Evolutionary conservation across 2,888 invertebrate genomes (phyloP).

Genomic region (Busseola fusca): DNA sequence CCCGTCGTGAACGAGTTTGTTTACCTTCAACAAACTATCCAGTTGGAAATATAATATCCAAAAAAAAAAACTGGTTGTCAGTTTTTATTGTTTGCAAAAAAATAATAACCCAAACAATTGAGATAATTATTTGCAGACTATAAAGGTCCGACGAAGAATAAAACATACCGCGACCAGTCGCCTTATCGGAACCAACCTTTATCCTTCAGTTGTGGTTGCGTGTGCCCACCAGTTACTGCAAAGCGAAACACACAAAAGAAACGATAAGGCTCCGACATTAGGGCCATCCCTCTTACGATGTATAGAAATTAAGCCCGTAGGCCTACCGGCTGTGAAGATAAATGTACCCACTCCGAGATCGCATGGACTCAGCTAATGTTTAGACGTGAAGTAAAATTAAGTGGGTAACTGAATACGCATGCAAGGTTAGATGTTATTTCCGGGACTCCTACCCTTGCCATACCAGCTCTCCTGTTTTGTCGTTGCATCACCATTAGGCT

Average conservation of each 20-base stretch:
- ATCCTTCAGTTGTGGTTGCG: constrained; percentile 65
- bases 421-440: neutral
- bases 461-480: neutral
- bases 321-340: constrained; percentile 59
- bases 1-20: too few species aligned
- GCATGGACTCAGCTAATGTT: constrained; percentile 59
- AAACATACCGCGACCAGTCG: constrained; percentile 24
- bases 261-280: constrained; percentile 74
- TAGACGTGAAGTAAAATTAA: constrained; percentile 48
- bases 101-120: neutral
- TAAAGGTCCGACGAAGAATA: constrained; percentile 7
- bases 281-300: constrained; percentile 71
- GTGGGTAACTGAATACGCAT: constrained; percentile 40
- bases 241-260: constrained; percentile 78
- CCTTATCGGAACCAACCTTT: constrained; percentile 44
- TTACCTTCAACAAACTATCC: too few species aligned
- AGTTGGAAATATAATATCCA: too few species aligned
- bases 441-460: neutral
- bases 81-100: too few species aligned
- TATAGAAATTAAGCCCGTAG: constrained; percentile 74
- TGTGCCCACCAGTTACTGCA: constrained; percentile 69
- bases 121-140: neutral
- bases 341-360: constrained; percentile 62
- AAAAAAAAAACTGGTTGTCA: too few species aligned
- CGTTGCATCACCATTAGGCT: neutral